These are phyloP conservation scores for Lutjanus argentimaculatus DNA, from an alignment of 2,797 vertebrate species.

Conservation along the genomic window DNA sequence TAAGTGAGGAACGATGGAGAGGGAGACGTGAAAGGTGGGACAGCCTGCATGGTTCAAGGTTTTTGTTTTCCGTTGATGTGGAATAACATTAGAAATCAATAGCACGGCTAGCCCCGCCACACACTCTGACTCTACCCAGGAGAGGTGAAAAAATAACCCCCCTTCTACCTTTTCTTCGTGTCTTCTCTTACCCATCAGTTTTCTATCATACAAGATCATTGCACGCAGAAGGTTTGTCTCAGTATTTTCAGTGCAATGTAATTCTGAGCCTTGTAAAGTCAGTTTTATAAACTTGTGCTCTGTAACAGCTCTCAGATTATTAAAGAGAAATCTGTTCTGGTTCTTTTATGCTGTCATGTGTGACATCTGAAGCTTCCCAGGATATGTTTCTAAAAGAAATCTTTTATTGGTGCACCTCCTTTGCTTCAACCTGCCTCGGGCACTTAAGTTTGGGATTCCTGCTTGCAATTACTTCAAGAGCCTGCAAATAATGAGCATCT, in stretches of 20 bases:
- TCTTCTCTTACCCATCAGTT: background rate
- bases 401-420: constrained; percentile 19
- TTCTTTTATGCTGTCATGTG: constrained; percentile 3
- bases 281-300: constrained; percentile 37
- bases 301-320: constrained; percentile 35
- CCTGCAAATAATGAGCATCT: constrained; percentile 19
- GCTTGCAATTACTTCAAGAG: background rate
- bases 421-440: constrained; percentile 11
- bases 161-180: background rate
- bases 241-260: constrained; percentile 1
- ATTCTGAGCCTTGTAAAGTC: constrained; percentile 21
- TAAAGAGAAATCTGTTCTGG: constrained; percentile 23
- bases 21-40: constrained; percentile 71
- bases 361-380: constrained; percentile 13
- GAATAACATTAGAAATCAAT: constrained; percentile 80
- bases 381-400: constrained; percentile 36
- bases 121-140: constrained; percentile 24
- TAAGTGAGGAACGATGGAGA: constrained; percentile 74
- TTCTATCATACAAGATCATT: constrained; percentile 5
- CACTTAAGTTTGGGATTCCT: constrained; percentile 3
- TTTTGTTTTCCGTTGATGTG: constrained; percentile 75
- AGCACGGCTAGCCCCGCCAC: constrained; percentile 21
- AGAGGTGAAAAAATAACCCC: constrained; percentile 18
- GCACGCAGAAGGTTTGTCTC: background rate
- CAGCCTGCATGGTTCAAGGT: constrained; percentile 75